These are phyloP conservation scores for Aphelinus atriplicis DNA, from an alignment of 1,140 invertebrate genomes.

Conservation along the genomic window DNA sequence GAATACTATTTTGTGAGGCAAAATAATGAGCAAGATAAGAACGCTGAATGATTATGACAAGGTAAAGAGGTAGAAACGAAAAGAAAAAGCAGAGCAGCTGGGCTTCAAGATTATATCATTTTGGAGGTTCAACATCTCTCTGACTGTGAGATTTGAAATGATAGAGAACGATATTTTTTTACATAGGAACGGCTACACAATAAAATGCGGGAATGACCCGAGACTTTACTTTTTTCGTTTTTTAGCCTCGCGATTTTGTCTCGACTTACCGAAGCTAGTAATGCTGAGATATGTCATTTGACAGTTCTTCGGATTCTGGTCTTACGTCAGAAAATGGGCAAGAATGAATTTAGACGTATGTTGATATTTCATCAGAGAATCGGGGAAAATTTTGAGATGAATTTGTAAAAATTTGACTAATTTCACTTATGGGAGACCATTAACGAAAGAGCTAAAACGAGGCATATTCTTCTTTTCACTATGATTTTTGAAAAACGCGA, in stretches of 20 bases:
- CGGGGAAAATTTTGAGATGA: no score
- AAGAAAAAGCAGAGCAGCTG: conserved; percentile 40
- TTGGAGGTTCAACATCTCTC: conserved; percentile 21
- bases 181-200: conserved; percentile 1
- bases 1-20: background rate
- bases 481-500: background rate
- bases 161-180: conserved; percentile 36
- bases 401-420: background rate
- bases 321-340: background rate
- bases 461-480: background rate
- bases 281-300: conserved; percentile 5
- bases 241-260: conserved; percentile 3
- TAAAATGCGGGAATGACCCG: conserved; percentile 3
- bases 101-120: conserved; percentile 27
- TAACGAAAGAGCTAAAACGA: background rate
- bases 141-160: conserved; percentile 29
- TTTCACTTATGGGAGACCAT: no score
- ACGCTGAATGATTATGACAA: background rate
- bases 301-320: background rate
- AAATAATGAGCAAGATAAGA: background rate
- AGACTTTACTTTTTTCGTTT: conserved; percentile 6
- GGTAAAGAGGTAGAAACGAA: background rate
- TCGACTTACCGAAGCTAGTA: conserved; percentile 21
- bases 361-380: no score
- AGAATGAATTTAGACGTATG: background rate